Conservation (phyloP, 1,140 invertebrate species). For the Saxidomus purpurata region DNA sequence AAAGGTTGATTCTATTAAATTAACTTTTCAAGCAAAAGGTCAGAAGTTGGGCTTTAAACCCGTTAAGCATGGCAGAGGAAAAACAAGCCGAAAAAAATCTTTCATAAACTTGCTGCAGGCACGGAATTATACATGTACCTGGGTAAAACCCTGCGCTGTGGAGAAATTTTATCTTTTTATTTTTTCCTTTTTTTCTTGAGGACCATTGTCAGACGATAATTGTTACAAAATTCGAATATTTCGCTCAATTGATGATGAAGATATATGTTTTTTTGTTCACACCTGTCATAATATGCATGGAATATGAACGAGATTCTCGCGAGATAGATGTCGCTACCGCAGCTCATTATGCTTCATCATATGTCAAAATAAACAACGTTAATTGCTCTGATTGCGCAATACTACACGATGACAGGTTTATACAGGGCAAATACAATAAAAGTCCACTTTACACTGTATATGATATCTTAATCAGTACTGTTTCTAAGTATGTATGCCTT, state of each 20-base stretch:
- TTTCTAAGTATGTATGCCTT: neutral
- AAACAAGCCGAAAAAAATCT: neutral
- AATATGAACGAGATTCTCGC: neutral
- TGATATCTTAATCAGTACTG: constrained; percentile 13
- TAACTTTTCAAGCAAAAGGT: neutral
- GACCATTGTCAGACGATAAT: too few species aligned
- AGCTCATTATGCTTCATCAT: constrained; percentile 31
- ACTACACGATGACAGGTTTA: neutral
- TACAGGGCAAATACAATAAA: neutral
- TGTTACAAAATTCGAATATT: neutral
- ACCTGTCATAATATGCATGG: neutral
- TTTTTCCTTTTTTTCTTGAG: too few species aligned
- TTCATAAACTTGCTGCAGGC: neutral
- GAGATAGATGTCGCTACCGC: neutral
- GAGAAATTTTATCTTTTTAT: too few species aligned
- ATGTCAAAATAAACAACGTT: constrained; percentile 31
- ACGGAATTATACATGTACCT: too few species aligned
- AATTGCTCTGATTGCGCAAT: constrained; percentile 1
- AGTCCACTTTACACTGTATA: neutral
- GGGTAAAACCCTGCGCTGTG: too few species aligned
- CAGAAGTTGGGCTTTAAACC: neutral
- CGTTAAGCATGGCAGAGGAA: neutral
- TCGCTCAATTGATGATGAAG: neutral
- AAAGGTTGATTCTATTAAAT: constrained; percentile 10
- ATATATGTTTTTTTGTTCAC: constrained; percentile 8